Conservation (phyloP, 2,113 vertebrate genomes). For the Dasyurus viverrinus region DNA sequence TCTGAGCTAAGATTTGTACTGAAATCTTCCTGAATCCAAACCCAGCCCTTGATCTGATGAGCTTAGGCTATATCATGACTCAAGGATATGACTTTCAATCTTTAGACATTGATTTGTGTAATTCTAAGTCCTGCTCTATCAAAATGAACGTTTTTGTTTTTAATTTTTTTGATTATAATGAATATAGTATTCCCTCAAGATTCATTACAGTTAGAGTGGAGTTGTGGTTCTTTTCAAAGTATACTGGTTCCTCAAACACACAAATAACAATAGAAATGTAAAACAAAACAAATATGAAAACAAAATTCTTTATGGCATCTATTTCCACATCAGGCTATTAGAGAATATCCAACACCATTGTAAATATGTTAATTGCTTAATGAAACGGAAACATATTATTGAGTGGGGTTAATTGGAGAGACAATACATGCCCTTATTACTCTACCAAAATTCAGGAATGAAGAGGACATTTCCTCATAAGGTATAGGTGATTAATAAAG, state of each 20-base stretch:
- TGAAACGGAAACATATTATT: conserved; percentile 74
- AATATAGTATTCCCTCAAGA: neutral
- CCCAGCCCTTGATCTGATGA: neutral
- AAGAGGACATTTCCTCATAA: neutral
- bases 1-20: neutral
- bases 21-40: neutral
- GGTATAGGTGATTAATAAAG: neutral
- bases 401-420: conserved; percentile 61
- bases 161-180: neutral
- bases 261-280: neutral
- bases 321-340: neutral
- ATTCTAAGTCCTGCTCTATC: neutral
- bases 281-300: neutral
- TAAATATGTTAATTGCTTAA: conserved; percentile 72
- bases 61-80: neutral
- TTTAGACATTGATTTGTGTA: neutral
- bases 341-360: conserved; percentile 11
- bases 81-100: neutral
- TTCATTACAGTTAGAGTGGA: neutral
- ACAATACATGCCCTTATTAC: neutral
- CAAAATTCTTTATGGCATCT: neutral
- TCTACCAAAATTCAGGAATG: neutral
- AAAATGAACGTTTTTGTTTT: neutral
- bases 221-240: neutral
- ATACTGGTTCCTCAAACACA: neutral